Evolutionary conservation across 2,113 vertebrate species (phyloP).

Genomic region (Neopipo cinnamomea): DNA sequence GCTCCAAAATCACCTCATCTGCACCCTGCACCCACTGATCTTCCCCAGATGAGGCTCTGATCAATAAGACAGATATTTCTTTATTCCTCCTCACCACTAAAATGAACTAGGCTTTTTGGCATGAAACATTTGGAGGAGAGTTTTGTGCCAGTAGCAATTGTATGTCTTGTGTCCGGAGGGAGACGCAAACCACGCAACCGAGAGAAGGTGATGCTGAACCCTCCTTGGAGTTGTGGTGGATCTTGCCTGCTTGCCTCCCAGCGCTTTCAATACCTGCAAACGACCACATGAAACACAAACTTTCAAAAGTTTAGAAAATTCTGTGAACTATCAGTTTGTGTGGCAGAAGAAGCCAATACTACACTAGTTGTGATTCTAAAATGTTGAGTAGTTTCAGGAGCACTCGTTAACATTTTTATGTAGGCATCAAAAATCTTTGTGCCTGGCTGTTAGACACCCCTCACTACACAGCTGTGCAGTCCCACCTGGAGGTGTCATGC

Average conservation of each 20-base stretch:
- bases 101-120: neutral
- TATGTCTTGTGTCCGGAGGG: rapidly evolving
- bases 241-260: neutral
- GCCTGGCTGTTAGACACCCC: neutral
- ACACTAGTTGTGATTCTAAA: neutral
- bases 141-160: neutral
- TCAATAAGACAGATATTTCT: neutral
- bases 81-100: neutral
- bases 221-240: neutral
- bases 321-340: neutral
- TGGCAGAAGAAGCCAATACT: neutral
- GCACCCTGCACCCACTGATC: neutral
- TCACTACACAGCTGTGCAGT: neutral
- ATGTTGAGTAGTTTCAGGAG: neutral
- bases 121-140: neutral
- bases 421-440: neutral
- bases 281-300: neutral
- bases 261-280: neutral
- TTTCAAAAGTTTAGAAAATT: neutral
- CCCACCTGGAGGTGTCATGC: neutral
- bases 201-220: neutral
- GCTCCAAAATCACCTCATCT: neutral
- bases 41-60: neutral
- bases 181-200: neutral
- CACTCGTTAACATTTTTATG: neutral